Evolutionary conservation across 1,140 invertebrate species (phyloP).

Genomic region (Heliconius melpomene): DNA sequence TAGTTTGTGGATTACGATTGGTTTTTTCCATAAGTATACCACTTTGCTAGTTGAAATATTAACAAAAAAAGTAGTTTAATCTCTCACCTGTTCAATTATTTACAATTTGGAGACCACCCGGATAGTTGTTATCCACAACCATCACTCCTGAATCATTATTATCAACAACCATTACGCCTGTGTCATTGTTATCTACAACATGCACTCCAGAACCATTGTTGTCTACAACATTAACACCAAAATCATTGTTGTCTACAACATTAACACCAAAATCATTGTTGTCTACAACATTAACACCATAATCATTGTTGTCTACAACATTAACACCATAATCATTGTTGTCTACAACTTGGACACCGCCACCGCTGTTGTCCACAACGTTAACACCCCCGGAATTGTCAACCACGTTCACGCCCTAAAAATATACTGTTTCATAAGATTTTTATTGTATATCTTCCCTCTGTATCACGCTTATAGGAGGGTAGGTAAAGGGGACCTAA

Average conservation of each 20-base stretch:
- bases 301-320: constrained; percentile 30
- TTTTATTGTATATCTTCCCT: neutral
- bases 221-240: too few species aligned
- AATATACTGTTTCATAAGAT: neutral
- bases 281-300: constrained; percentile 34
- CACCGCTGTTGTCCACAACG: constrained; percentile 20
- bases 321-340: constrained; percentile 21
- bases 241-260: constrained; percentile 24
- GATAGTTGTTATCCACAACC: neutral
- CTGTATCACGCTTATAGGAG: neutral
- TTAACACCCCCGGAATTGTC: constrained; percentile 2
- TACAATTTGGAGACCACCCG: neutral
- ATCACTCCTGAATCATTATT: constrained; percentile 8
- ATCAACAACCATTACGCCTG: neutral
- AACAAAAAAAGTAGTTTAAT: neutral
- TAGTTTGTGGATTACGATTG: too few species aligned
- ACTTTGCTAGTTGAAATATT: too few species aligned
- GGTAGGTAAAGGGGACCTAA: neutral
- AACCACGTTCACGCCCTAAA: neutral
- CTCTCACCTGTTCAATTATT: neutral
- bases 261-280: constrained; percentile 14
- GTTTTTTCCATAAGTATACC: too few species aligned
- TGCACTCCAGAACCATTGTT: too few species aligned
- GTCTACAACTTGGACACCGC: constrained; percentile 33
- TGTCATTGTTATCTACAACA: too few species aligned